Conservation (phyloP, 2,888 invertebrate species). For the Nephrocerus scutellatus region DNA sequence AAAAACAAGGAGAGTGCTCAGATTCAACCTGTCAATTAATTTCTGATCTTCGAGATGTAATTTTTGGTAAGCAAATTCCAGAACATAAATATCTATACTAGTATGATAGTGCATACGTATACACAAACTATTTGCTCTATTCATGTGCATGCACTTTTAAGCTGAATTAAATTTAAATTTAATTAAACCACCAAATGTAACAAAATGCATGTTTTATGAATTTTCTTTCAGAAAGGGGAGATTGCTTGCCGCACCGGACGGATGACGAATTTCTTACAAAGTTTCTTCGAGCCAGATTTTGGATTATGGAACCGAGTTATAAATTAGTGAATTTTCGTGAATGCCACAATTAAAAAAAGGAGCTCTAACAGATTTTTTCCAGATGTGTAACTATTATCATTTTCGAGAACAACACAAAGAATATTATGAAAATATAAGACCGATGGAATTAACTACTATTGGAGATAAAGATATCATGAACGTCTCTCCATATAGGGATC, state of each 20-base stretch:
- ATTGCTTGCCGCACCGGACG: conserved; percentile 65
- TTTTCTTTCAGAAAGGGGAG: conserved; percentile 60
- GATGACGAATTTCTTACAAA: conserved; percentile 68
- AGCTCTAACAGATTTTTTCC: conserved; percentile 2
- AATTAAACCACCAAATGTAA: no score
- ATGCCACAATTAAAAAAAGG: no score
- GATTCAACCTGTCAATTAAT: conserved; percentile 61
- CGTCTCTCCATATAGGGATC: conserved; percentile 70
- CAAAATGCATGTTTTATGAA: background rate
- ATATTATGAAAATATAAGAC: conserved; percentile 60
- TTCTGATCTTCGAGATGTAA: conserved; percentile 65
- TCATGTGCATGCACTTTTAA: no score
- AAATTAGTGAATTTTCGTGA: conserved; percentile 57
- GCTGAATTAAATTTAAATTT: no score
- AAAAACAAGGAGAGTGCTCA: conserved; percentile 61
- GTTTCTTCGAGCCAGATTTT: conserved; percentile 68
- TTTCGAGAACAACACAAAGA: conserved; percentile 68
- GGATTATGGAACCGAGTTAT: conserved; percentile 64
- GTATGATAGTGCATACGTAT: background rate
- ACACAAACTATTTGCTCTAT: no score
- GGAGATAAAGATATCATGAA: conserved; percentile 63
- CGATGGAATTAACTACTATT: conserved; percentile 56
- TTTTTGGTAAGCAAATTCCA: conserved; percentile 54
- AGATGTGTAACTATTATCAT: conserved; percentile 64
- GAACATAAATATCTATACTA: background rate